phyloP scores from a whole-genome alignment of 2,797 vertebrate species.

The Limosa lapponica region DNA sequence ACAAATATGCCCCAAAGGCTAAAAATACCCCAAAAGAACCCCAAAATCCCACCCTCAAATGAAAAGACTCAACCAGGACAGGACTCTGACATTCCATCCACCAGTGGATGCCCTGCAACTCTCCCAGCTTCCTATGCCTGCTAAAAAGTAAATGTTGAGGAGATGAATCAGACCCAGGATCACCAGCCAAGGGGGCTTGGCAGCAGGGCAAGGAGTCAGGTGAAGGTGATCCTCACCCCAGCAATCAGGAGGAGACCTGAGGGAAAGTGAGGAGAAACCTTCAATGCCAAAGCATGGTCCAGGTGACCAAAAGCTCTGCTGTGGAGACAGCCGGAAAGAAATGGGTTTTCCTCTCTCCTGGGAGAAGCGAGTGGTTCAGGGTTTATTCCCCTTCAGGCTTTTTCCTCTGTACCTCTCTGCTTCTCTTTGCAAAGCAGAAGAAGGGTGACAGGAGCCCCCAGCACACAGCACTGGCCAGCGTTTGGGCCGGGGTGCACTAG shows the following conservation, averaged over 20 bases:
- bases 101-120: not conserved
- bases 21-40: not conserved
- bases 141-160: not conserved
- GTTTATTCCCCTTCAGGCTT: not conserved
- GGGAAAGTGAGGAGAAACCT: not conserved
- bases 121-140: not conserved
- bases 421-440: not conserved
- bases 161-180: not conserved
- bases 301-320: rapidly evolving
- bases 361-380: not conserved
- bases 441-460: not conserved
- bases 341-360: not conserved
- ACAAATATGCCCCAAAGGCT: not conserved
- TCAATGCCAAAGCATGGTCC: rapidly evolving
- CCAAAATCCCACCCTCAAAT: not conserved
- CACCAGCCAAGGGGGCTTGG: not conserved
- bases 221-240: not conserved
- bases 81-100: not conserved
- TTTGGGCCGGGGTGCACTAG: rapidly evolving
- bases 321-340: not conserved
- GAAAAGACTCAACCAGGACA: not conserved
- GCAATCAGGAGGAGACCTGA: not conserved
- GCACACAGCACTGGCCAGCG: not conserved
- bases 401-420: not conserved
- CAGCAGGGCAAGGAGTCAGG: not conserved